Conservation (phyloP, 2,797 vertebrate species). For the Eulemur mongoz region DNA sequence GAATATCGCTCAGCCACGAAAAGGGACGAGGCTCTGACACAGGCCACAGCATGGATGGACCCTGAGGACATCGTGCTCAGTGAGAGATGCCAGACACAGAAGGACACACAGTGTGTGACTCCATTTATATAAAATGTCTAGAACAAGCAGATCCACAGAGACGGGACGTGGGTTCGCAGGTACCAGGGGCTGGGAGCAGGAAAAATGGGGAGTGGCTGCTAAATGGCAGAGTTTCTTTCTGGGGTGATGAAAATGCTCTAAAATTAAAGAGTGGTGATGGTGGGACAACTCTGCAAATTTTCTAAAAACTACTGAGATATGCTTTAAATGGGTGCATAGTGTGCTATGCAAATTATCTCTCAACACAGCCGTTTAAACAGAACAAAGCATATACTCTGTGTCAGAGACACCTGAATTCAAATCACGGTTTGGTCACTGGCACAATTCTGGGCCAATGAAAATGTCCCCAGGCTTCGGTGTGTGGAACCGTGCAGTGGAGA, state of each 20-base stretch:
- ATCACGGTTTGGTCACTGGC: too few relatives aligned
- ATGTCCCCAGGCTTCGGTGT: not conserved
- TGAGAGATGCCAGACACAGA: not conserved
- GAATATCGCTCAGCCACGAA: rapidly evolving
- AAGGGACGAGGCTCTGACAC: not conserved
- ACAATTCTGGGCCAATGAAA: not conserved
- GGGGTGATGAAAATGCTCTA: not conserved
- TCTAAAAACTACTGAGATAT: not conserved
- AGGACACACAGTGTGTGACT: rapidly evolving
- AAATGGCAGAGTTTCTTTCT: not conserved
- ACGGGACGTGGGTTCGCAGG: rapidly evolving
- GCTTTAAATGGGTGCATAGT: not conserved
- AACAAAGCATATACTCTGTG: too few relatives aligned
- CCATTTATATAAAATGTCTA: rapidly evolving
- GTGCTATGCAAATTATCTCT: not conserved
- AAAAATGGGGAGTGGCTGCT: not conserved
- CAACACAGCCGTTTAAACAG: not conserved
- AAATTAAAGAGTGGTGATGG: not conserved
- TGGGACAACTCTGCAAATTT: not conserved
- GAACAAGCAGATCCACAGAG: not conserved
- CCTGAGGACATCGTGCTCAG: rapidly evolving
- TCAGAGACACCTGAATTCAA: not conserved
- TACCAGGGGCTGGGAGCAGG: not conserved
- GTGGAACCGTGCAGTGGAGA: not conserved
- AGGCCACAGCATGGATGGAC: rapidly evolving